Base-by-base conservation (phyloP, 2,888 invertebrate species). In the Hedya salicella region DNA sequence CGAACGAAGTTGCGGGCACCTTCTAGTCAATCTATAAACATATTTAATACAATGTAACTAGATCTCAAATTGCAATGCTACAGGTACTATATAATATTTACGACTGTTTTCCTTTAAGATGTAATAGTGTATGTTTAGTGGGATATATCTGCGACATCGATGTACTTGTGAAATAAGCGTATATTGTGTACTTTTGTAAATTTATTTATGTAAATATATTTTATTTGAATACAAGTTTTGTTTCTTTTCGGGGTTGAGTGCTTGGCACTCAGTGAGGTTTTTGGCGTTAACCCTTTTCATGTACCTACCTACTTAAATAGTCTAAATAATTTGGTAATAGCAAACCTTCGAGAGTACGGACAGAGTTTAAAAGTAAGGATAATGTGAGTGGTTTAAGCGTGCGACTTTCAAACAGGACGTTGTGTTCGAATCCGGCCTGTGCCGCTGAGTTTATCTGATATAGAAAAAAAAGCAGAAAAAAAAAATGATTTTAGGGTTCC, bases 121-220 rank as follows among this genome's bases (percentile, higher is more conserved):
- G 13, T 48, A 48, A 5, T 32, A 52, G 32, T 52, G 14, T 53
- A 42, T 50, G 49, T 49, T 39, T 49, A 21, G 17, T 6, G 14
- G 25, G 4, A 17, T 42, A n/a, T 44, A 17, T 25, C n/a, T 14
- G 53, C 14, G n/a, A 14, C 9, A 8, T 53, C n/a, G 32, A 46
- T 32, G 30, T 16, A 44, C 30, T 56, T 5, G 25, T 25, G 30
- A 44, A 30, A 25, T 44, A 32, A 42, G 17, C 17, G 40, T 32
- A 16, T 56, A 25, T 42, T 11, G 42, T 21, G 19, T 48, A 59
- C 36, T 49, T 59, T 60, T 49, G 48, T 36, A 49, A n/a, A 48
- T 40, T 50, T 57, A 32, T 64, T 64, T 64, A 50, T 64, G 50
- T 64, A 64, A 60, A 65, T 57, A 57, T 46, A 57, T 4, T 32